Evolutionary conservation across 2,888 invertebrate species (phyloP).

Genomic region (Eurois occulta): DNA sequence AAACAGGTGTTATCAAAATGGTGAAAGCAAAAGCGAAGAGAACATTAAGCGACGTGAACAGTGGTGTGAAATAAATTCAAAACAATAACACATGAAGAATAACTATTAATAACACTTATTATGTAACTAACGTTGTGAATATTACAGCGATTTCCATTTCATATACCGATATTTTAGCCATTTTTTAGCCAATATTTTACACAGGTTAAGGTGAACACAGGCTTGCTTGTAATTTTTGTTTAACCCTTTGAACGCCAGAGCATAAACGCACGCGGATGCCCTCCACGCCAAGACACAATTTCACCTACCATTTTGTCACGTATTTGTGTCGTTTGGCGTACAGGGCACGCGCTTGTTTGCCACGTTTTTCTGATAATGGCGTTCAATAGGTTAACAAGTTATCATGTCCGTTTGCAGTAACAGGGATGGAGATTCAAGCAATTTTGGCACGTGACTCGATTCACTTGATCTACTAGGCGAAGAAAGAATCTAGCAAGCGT

Average conservation of each 20-base stretch:
- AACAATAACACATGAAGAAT: conserved; percentile 6
- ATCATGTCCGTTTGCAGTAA: not conserved
- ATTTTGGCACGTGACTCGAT: not conserved
- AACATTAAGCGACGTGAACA: conserved; percentile 35
- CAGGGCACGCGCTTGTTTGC: no score
- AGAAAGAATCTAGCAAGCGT: not conserved
- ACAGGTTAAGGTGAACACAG: not conserved
- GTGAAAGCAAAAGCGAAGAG: conserved; percentile 54
- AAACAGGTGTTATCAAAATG: conserved; percentile 26
- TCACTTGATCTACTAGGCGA: not conserved
- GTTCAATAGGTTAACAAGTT: not conserved
- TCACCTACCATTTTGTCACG: no score
- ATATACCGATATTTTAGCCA: not conserved
- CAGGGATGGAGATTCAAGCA: not conserved
- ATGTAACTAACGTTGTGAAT: not conserved
- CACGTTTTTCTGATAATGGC: no score
- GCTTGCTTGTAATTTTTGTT: not conserved
- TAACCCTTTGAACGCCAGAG: no score
- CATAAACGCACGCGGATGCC: not conserved
- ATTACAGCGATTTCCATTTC: conserved; percentile 26
- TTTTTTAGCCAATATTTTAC: conserved; percentile 13
- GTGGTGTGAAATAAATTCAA: conserved; percentile 38
- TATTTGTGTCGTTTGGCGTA: no score
- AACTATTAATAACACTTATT: not conserved
- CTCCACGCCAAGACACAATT: not conserved